Evolutionary conservation across 2,888 invertebrate genomes (phyloP).

Genomic region (Ecdyonurus torrentis): DNA sequence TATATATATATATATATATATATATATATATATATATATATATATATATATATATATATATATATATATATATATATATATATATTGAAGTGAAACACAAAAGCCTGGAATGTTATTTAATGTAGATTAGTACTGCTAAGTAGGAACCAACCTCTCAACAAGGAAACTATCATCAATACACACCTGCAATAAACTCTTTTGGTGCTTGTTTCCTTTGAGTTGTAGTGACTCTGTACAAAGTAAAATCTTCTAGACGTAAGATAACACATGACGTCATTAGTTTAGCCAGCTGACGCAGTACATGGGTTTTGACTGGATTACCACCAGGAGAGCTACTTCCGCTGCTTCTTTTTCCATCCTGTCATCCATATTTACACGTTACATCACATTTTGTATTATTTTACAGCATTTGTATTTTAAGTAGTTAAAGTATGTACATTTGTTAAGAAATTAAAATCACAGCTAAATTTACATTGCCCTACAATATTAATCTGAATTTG

Average conservation of each 20-base stretch:
- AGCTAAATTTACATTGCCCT: not conserved
- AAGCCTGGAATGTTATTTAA: too few species aligned
- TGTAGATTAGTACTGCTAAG: too few species aligned
- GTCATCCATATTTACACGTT: not conserved
- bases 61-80: too few species aligned
- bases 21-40: too few species aligned
- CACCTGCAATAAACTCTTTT: conserved; percentile 67
- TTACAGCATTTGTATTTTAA: not conserved
- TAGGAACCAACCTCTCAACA: too few species aligned
- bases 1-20: too few species aligned
- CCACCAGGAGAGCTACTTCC: conserved; percentile 3
- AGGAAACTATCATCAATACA: too few species aligned
- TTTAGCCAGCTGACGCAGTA: conserved; percentile 49
- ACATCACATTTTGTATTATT: not conserved
- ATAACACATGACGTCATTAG: conserved; percentile 86
- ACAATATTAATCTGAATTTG: too few species aligned
- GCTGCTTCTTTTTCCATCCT: conserved; percentile 6
- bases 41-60: too few species aligned
- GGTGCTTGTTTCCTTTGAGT: conserved; percentile 42
- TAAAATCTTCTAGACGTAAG: conserved; percentile 79
- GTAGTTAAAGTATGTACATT: too few species aligned
- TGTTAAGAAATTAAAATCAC: not conserved
- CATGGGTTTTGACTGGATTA: conserved; percentile 9
- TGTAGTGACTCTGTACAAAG: conserved; percentile 68
- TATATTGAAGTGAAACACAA: too few species aligned